Base-by-base conservation (phyloP, 2,797 vertebrate genomes). In the Lepilemur ruficaudatus region DNA sequence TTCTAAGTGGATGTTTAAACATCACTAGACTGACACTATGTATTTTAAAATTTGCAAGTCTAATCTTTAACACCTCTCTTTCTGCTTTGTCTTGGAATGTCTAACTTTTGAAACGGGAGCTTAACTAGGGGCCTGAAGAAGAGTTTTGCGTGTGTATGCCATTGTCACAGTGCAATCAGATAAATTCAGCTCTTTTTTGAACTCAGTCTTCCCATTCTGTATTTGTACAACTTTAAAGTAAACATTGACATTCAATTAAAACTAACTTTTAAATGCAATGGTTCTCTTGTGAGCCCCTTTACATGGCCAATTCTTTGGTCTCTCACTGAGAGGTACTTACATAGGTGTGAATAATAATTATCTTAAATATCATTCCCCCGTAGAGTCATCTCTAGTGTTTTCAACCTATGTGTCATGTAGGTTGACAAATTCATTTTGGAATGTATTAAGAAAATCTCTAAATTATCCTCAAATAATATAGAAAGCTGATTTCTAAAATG, bases 1-100 rank as follows among this genome's bases (percentile, higher is more conserved):
- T 97, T 98, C 98, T 97, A 98, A 98, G 97, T 5, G 48, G 96
- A 97, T 98, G 94, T 98, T 98, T 98, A 98, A 98, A 97, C 94
- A 97, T 97, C 90, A 98, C 96, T 98, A 97, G 95, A 95, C 96
- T 98, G 98, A 98, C 98, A 98, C 94, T 92, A 98, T 96, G 69
- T 97, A 98, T 93, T 98, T 94, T 82, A 87, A 98, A 95, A 98
- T 98, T 97, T 98, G 96, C 93, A 98, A 98, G 86, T 98, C 97
- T 98, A 97, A 98, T 98, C 61, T 97, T 98, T 95, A 97, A 92
- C 86, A 93, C 89, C 78, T 84, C 80, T 98, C 89, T 76, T 95
- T 97, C 79, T 94, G 91, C 93, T 69, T 95, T 97, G 94, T 97
- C 93, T 85, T 90, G 61, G 90, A 95, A 43, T 75, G 61, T 95